Evolutionary conservation across 1,140 invertebrate genomes (phyloP).

Genomic region (Drosophila elegans): DNA sequence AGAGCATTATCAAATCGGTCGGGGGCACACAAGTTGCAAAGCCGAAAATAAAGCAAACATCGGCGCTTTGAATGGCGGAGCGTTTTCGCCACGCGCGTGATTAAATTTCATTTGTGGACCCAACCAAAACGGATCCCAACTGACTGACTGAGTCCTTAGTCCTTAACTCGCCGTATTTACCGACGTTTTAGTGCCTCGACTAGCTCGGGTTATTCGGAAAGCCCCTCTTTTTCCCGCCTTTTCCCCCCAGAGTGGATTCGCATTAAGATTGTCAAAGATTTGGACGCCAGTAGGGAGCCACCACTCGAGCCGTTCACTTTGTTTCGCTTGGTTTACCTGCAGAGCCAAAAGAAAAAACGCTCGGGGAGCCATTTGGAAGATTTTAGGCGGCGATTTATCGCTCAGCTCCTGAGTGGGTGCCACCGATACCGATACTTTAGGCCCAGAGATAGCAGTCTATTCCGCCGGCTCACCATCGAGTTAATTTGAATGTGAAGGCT

Average conservation of each 20-base stretch:
- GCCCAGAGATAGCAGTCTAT: slow-evolving; percentile 46
- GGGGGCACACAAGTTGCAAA: slow-evolving; percentile 60
- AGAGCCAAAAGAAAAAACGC: slow-evolving; percentile 15
- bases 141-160: slow-evolving; percentile 31
- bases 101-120: slow-evolving; percentile 81
- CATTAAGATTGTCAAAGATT: slow-evolving; percentile 82
- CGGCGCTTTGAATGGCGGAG: slow-evolving; percentile 50
- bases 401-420: slow-evolving; percentile 61
- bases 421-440: slow-evolving; percentile 66
- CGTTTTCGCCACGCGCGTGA: slow-evolving; percentile 63
- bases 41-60: slow-evolving; percentile 78
- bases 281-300: slow-evolving; percentile 52
- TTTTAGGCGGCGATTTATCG: slow-evolving; percentile 73
- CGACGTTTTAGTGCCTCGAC: slow-evolving; percentile 63
- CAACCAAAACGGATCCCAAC: slow-evolving; percentile 46
- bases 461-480: slow-evolving; percentile 27
- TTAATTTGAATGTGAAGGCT: slow-evolving; percentile 71
- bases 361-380: slow-evolving; percentile 77
- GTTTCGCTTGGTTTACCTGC: slow-evolving; percentile 42
- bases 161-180: slow-evolving; percentile 57
- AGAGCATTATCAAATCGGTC: slow-evolving; percentile 62
- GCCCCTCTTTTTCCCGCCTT: background rate
- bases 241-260: slow-evolving; percentile 30
- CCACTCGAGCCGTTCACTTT: slow-evolving; percentile 46
- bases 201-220: slow-evolving; percentile 47